Percentiles rank a stretch among this genome's conserved stretches.
phyloP scores from a whole-genome alignment of 2,113 vertebrate genomes.

The Laterallus jamaicensis region DNA sequence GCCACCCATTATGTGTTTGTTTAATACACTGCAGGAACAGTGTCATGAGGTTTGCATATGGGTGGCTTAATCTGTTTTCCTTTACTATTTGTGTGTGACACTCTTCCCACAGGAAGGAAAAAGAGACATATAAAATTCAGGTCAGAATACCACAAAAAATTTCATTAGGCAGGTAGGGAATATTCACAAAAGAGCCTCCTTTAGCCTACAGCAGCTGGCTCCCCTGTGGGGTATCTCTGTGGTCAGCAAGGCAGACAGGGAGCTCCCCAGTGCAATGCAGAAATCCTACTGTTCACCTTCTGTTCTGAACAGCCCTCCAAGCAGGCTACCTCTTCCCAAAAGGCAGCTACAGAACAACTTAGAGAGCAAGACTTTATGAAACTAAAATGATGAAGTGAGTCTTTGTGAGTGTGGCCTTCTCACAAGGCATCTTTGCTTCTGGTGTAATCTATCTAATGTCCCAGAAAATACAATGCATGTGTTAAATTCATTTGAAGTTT shows the following conservation, averaged over 20 bases:
- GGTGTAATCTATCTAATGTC: no score
- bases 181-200: background rate
- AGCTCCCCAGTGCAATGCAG: background rate
- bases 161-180: background rate
- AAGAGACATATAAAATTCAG: background rate
- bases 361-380: background rate
- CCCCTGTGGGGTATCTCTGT: background rate
- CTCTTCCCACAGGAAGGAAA: background rate
- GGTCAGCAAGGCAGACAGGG: background rate
- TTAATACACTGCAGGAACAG: slow-evolving; percentile 16
- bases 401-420: background rate
- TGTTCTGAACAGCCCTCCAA: background rate
- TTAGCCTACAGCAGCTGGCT: background rate
- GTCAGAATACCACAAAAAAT: background rate
- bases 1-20: slow-evolving; percentile 8
- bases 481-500: background rate
- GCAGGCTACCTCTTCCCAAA: background rate
- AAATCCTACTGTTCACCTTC: background rate
- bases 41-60: background rate
- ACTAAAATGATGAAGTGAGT: background rate
- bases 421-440: background rate
- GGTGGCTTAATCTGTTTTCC: slow-evolving; percentile 14
- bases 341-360: background rate
- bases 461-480: background rate
- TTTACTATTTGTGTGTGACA: background rate